Evolutionary conservation across 2,888 invertebrate species (phyloP).

Genomic region (Xanthostigma xanthostigma): DNA sequence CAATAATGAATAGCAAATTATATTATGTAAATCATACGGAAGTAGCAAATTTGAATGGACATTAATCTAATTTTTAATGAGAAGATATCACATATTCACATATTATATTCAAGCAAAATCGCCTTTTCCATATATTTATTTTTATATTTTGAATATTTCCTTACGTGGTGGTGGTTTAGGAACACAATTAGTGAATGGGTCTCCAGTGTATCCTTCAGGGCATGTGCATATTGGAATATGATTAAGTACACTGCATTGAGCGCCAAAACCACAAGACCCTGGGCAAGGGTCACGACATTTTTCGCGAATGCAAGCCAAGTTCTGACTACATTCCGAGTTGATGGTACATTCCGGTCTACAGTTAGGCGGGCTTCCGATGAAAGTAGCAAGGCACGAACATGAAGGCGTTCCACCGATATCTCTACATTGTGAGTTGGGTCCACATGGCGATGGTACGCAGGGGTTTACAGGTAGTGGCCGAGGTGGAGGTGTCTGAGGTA

Average conservation of each 20-base stretch:
- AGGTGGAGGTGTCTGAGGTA: conserved; percentile 15
- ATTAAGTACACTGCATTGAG: conserved; percentile 57
- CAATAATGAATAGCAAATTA: not conserved
- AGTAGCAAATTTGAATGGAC: no score
- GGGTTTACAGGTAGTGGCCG: conserved; percentile 32
- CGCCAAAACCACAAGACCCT: conserved; percentile 57
- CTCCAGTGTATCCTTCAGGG: conserved; percentile 54
- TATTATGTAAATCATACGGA: not conserved
- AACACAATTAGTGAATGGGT: conserved; percentile 56
- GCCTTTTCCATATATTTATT: no score
- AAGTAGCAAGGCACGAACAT: conserved; percentile 49
- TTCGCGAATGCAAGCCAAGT: conserved; percentile 58
- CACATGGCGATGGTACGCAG: conserved; percentile 60
- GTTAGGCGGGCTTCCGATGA: conserved; percentile 50
- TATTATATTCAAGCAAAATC: no score
- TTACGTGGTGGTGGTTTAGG: conserved; percentile 32
- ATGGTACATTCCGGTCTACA: conserved; percentile 59
- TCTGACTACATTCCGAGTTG: conserved; percentile 56
- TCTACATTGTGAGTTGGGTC: conserved; percentile 53
- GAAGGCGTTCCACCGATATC: conserved; percentile 41
- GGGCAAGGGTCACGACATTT: conserved; percentile 66
- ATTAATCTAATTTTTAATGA: no score
- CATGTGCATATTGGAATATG: conserved; percentile 67
- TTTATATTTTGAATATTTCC: conserved; percentile 1
- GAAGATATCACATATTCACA: no score